Evolutionary conservation across 1,140 invertebrate species (phyloP).

Genomic region (Chironomus striatipennis): DNA sequence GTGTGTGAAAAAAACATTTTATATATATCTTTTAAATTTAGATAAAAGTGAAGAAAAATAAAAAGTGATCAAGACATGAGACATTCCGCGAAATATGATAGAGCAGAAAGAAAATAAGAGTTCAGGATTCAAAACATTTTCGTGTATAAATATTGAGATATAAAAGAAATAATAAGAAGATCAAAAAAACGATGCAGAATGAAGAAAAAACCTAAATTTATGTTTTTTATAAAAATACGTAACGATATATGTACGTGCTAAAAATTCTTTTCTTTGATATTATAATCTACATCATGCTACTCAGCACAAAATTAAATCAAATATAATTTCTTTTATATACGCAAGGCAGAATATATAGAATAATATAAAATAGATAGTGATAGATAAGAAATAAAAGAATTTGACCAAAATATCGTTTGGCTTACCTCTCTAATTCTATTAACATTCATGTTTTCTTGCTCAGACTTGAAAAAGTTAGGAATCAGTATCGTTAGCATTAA

Average conservation of each 20-base stretch:
- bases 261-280: neutral
- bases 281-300: neutral
- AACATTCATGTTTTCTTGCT: neutral
- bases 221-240: neutral
- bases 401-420: neutral
- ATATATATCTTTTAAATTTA: too few species aligned
- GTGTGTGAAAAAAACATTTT: too few species aligned
- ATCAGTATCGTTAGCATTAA: neutral
- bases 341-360: too few species aligned
- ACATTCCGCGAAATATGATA: too few species aligned
- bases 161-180: neutral
- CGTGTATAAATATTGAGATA: neutral
- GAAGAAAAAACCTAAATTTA: neutral
- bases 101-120: neutral
- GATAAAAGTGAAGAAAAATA: too few species aligned
- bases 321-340: too few species aligned
- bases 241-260: neutral
- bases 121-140: constrained; percentile 9
- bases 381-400: neutral
- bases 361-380: neutral
- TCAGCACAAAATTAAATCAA: too few species aligned
- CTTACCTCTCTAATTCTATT: constrained; percentile 17
- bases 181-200: neutral
- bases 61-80: too few species aligned
- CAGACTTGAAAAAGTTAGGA: neutral